Evolutionary conservation across 2,113 vertebrate species (phyloP).

Genomic region (cattle (Bos taurus)): ARS-UCD2.0 NC_037348.1:52753001-52753500

Average conservation of each 20-base stretch:
- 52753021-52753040: neutral
- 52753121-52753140: neutral
- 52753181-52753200: neutral
- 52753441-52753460: neutral
- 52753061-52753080: neutral
- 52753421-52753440: neutral
- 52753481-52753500: neutral
- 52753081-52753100: neutral
- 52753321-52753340: neutral
- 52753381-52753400: neutral
- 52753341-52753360: neutral
- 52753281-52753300: neutral
- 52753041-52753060: neutral
- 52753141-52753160: neutral
- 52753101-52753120: neutral
- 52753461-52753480: neutral
- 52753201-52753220: neutral
- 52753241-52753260: neutral
- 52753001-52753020: neutral
- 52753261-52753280: neutral
- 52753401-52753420: neutral
- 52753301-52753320: fast-evolving
- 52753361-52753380: neutral
- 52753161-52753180: neutral
- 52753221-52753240: neutral